Conservation (phyloP, 2,113 vertebrate species). For the Ameiurus melas region DNA sequence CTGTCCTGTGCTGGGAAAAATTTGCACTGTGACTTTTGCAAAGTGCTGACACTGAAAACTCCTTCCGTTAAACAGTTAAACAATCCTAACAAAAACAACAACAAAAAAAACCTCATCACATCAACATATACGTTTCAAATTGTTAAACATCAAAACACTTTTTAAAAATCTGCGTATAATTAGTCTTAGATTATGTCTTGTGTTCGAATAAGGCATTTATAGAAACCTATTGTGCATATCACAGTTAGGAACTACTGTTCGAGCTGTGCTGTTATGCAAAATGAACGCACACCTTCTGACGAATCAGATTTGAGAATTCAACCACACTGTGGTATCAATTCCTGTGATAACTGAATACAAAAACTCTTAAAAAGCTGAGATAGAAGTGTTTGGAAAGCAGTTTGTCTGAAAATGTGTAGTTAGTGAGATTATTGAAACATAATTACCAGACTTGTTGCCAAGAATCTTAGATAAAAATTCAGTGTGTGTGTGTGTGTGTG, state of each 20-base stretch:
- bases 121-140: neutral
- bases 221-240: neutral
- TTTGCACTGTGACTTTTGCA: neutral
- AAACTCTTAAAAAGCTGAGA: neutral
- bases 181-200: neutral
- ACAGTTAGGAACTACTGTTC: neutral
- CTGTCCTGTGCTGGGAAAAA: no score
- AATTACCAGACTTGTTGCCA: neutral
- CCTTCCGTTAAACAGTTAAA: neutral
- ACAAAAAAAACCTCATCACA: neutral
- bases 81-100: neutral
- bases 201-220: neutral
- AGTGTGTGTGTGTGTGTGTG: slow-evolving; percentile 13
- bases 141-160: neutral
- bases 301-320: neutral
- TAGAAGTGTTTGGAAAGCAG: neutral
- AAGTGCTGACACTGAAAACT: neutral
- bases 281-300: neutral
- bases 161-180: neutral
- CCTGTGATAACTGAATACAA: neutral
- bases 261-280: neutral
- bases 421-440: neutral
- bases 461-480: neutral
- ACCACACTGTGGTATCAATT: neutral
- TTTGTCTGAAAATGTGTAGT: neutral